Conservation (phyloP, 2,888 invertebrate genomes). For the Oscheius sp. region DNA sequence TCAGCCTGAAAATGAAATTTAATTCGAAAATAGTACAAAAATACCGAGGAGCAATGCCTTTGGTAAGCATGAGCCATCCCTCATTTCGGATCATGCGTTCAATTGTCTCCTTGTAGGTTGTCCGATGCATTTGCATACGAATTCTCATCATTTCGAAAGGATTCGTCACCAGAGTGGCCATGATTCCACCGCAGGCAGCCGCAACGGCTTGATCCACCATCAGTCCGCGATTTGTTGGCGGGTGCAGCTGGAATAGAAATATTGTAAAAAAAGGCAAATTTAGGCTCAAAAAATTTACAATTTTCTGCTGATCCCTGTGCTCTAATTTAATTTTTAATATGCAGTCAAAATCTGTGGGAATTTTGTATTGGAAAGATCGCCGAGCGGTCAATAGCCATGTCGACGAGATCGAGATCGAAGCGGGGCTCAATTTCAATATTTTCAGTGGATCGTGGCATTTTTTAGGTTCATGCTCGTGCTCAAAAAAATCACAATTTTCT, state of each 20-base stretch:
- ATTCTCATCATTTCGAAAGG: slow-evolving; percentile 63
- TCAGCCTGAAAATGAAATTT: slow-evolving; percentile 6
- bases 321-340: too few species aligned
- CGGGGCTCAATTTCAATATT: too few species aligned
- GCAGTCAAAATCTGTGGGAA: too few species aligned
- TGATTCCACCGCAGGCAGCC: slow-evolving; percentile 54
- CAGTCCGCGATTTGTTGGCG: slow-evolving; percentile 43
- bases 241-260: slow-evolving; percentile 36
- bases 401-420: too few species aligned
- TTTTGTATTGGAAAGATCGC: too few species aligned
- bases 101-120: slow-evolving; percentile 47
- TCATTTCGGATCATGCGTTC: slow-evolving; percentile 51
- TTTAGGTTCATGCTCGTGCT: too few species aligned
- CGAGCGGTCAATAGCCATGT: too few species aligned
- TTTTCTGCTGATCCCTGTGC: not conserved
- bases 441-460: too few species aligned
- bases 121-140: slow-evolving; percentile 54
- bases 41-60: slow-evolving; percentile 56
- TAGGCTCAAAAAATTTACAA: not conserved
- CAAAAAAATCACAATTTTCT: too few species aligned
- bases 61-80: slow-evolving; percentile 50
- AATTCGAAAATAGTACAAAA: not conserved
- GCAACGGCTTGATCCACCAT: slow-evolving; percentile 57
- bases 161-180: slow-evolving; percentile 56
- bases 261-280: not conserved